phyloP scores from a whole-genome alignment of 2,888 invertebrate species.

The Magallana nippona region DNA sequence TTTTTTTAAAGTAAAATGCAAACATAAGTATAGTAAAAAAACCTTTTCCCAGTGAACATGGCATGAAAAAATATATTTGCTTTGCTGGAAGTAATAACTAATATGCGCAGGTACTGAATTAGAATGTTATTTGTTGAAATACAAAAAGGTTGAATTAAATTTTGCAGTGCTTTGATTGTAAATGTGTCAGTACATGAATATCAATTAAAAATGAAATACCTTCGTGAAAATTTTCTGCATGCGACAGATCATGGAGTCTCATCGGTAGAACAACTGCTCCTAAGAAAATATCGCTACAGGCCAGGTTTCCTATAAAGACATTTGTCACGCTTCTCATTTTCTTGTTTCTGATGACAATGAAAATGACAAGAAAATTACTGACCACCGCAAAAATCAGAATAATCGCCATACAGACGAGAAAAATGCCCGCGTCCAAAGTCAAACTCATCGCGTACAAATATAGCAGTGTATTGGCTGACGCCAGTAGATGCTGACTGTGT shows the following conservation, averaged over 20 bases:
- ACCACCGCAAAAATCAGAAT: slow-evolving; percentile 62
- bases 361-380: slow-evolving; percentile 64
- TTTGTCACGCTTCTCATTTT: slow-evolving; percentile 68
- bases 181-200: too few relatives aligned
- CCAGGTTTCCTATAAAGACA: slow-evolving; percentile 70
- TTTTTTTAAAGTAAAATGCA: too few relatives aligned
- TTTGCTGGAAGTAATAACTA: too few relatives aligned
- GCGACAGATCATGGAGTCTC: slow-evolving; percentile 72
- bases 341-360: slow-evolving; percentile 58
- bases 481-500: too few relatives aligned
- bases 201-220: slow-evolving; percentile 55
- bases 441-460: slow-evolving; percentile 15
- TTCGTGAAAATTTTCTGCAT: slow-evolving; percentile 67
- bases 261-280: slow-evolving; percentile 70
- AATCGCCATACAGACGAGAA: slow-evolving; percentile 53
- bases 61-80: too few relatives aligned
- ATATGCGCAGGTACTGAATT: too few relatives aligned
- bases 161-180: too few relatives aligned
- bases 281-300: slow-evolving; percentile 71
- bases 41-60: too few relatives aligned
- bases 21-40: too few relatives aligned
- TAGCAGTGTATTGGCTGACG: too few relatives aligned
- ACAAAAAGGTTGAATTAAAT: too few relatives aligned
- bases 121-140: too few relatives aligned
- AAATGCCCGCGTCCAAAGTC: slow-evolving; percentile 48